These are phyloP conservation scores for Indicator maculatus DNA, from an alignment of 2,113 vertebrate genomes.

Conservation along the genomic window DNA sequence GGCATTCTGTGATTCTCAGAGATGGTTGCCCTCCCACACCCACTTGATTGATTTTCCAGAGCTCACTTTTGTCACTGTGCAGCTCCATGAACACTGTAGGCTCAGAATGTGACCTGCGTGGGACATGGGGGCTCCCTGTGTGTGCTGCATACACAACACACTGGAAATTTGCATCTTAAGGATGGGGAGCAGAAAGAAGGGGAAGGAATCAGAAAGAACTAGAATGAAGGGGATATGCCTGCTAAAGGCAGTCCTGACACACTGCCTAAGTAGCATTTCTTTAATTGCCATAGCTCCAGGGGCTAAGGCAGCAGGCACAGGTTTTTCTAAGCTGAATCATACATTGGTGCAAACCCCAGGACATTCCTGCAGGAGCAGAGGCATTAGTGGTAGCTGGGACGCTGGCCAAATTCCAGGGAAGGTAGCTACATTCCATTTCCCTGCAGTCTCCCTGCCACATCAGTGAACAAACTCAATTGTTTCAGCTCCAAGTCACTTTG, in stretches of 20 bases:
- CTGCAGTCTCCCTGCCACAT: not conserved
- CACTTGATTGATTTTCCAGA: not conserved
- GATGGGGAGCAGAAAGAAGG: not conserved
- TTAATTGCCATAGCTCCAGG: constrained; percentile 9
- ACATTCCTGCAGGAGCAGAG: constrained; percentile 27
- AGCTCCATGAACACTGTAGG: fast-evolving
- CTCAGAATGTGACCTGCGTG: not conserved
- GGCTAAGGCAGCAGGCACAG: constrained; percentile 17
- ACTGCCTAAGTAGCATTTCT: not conserved
- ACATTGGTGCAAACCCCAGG: constrained; percentile 52
- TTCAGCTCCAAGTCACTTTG: not conserved
- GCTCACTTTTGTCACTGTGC: not conserved
- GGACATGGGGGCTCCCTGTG: not conserved
- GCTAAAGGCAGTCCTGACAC: not conserved
- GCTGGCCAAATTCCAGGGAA: constrained; percentile 45
- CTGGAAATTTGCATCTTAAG: not conserved
- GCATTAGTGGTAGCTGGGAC: constrained; percentile 12
- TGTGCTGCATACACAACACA: not conserved
- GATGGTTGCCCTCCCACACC: not conserved
- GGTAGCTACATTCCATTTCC: constrained; percentile 3
- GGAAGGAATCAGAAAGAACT: not conserved
- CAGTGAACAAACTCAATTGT: constrained; percentile 24
- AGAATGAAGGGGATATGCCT: not conserved
- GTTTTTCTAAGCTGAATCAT: constrained; percentile 53
- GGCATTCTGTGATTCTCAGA: not conserved